Conservation (phyloP, 2,797 vertebrate genomes). For the Aselliscus stoliczkanus region DNA sequence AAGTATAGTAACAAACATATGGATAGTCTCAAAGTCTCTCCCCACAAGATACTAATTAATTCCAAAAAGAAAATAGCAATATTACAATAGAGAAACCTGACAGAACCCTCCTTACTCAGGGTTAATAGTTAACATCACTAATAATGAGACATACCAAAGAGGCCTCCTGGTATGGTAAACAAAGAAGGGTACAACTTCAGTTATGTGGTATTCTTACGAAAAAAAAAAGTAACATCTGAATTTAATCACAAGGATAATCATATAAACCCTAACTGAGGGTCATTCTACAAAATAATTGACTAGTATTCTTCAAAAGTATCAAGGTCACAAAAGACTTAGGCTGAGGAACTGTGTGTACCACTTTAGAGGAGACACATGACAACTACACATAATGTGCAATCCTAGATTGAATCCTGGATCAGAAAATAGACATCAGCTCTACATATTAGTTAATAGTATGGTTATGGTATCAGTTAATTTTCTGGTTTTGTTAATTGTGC, state of each 20-base stretch:
- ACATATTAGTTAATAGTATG: neutral
- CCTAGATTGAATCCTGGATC: neutral
- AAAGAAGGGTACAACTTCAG: neutral
- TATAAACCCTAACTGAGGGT: slow-evolving; percentile 1
- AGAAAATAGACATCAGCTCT: neutral
- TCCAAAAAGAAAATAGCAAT: slow-evolving; percentile 1
- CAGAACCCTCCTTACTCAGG: neutral
- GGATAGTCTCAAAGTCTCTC: neutral
- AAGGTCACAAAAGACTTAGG: neutral
- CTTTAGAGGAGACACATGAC: neutral
- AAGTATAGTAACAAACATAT: neutral
- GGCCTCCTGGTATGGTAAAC: neutral
- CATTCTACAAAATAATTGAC: neutral
- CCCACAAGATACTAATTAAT: neutral
- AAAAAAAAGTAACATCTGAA: neutral
- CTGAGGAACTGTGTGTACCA: neutral
- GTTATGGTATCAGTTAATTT: neutral
- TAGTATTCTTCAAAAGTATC: neutral
- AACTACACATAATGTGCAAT: slow-evolving; percentile 2
- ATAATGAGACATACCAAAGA: neutral
- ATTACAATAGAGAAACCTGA: neutral
- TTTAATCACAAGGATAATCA: neutral
- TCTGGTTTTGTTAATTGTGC: neutral
- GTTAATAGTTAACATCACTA: neutral
- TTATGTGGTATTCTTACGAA: neutral